Evolutionary conservation across 2,888 invertebrate species (phyloP).

Genomic region (Tinea semifulvella): DNA sequence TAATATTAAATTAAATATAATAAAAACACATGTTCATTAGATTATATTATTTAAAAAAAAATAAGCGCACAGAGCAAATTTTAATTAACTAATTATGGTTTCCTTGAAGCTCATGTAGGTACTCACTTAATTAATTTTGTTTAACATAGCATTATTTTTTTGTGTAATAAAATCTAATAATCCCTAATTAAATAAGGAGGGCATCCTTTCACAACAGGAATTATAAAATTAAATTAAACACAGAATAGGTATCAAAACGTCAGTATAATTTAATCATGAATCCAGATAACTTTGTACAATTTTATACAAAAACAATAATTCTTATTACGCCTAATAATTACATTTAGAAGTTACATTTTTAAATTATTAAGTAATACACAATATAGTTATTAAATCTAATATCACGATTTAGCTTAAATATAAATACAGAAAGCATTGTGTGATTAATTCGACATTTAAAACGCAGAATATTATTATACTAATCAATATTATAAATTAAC

Average conservation of each 20-base stretch:
- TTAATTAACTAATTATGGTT: too few species aligned
- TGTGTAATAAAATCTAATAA: slow-evolving; percentile 6
- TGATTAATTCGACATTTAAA: too few species aligned
- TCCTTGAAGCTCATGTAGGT: not conserved
- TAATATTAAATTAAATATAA: too few species aligned
- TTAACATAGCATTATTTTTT: not conserved
- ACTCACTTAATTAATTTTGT: not conserved
- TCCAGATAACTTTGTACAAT: slow-evolving; percentile 62
- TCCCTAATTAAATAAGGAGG: slow-evolving; percentile 11
- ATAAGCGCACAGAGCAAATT: too few species aligned
- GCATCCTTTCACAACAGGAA: not conserved
- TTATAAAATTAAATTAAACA: slow-evolving; percentile 34
- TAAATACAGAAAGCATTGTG: slow-evolving; percentile 51
- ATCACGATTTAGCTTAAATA: slow-evolving; percentile 66
- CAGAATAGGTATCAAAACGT: slow-evolving; percentile 61
- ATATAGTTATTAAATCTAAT: slow-evolving; percentile 53
- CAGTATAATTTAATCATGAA: slow-evolving; percentile 64
- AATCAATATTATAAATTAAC: too few species aligned
- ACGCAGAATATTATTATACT: too few species aligned
- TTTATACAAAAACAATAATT: slow-evolving; percentile 66
- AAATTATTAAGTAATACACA: slow-evolving; percentile 9
- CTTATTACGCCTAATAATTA: slow-evolving; percentile 62
- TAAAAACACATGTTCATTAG: too few species aligned
- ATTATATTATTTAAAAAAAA: too few species aligned
- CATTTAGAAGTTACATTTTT: slow-evolving; percentile 65